A percentile compares a stretch with the other conserved stretches of the same genome.
Conservation (phyloP, 2,113 vertebrate species). For the Podilymbus podiceps region DNA sequence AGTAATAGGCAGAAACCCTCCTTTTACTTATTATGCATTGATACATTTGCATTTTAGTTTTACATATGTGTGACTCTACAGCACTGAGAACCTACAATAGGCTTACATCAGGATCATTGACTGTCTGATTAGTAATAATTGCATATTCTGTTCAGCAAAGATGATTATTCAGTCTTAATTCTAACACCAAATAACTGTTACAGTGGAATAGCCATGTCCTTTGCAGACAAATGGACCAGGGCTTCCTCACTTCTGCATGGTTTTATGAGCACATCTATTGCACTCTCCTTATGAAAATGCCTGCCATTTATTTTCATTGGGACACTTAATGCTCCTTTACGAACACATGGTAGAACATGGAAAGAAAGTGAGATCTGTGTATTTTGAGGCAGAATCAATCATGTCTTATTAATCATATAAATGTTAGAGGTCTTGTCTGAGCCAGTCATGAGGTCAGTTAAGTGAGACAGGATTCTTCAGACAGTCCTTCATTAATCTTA, state of each 20-base stretch:
- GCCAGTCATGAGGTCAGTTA: neutral
- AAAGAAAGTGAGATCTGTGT: conserved; percentile 12
- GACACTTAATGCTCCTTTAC: neutral
- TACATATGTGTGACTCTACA: neutral
- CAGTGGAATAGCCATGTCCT: neutral
- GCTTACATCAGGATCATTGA: neutral
- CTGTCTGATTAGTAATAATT: conserved; percentile 21
- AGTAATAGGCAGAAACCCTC: neutral
- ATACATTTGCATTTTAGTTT: neutral
- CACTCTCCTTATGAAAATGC: neutral
- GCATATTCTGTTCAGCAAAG: neutral
- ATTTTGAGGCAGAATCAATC: conserved; percentile 28
- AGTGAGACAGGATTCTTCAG: neutral
- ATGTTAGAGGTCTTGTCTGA: conserved; percentile 1
- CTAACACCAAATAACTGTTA: neutral
- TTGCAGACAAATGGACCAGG: neutral
- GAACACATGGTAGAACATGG: conserved; percentile 28
- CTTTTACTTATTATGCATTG: neutral
- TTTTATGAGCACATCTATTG: neutral
- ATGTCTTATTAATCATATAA: neutral
- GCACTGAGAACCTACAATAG: neutral
- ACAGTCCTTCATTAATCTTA: neutral
- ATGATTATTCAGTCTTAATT: conserved; percentile 5
- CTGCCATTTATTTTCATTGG: conserved; percentile 33
- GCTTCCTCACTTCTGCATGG: neutral